These are phyloP conservation scores for Anthopleura sola DNA, from an alignment of 64 coral and sea anemone genomes.

Conservation along the genomic window DNA sequence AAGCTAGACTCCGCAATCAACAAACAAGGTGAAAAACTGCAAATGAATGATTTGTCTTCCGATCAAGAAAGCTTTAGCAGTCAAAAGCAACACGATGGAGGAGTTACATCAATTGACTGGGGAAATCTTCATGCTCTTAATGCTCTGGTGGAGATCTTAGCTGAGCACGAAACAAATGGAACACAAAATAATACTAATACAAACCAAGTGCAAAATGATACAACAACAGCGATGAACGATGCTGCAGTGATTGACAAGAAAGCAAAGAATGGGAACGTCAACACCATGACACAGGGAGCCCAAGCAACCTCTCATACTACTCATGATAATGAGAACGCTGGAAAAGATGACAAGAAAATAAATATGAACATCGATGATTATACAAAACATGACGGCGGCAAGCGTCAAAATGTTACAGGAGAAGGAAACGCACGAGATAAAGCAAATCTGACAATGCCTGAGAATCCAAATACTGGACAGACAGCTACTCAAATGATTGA, in stretches of 20 bases:
- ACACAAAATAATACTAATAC: background rate
- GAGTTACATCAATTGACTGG: background rate
- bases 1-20: background rate
- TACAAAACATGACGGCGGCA: background rate
- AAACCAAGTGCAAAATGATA: background rate
- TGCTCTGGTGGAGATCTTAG: slow-evolving; percentile 23
- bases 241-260: background rate
- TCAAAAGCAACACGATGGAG: background rate
- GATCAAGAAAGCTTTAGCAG: background rate
- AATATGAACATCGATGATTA: background rate
- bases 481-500: background rate
- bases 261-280: background rate
- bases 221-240: background rate
- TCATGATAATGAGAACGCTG: background rate
- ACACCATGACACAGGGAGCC: background rate
- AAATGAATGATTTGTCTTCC: background rate
- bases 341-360: background rate
- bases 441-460: background rate
- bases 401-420: slow-evolving; percentile 6
- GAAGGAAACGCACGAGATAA: background rate
- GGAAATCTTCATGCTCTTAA: slow-evolving; percentile 23
- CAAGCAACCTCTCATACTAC: background rate
- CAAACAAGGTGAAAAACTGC: background rate
- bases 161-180: slow-evolving; percentile 20
- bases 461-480: background rate